A percentile compares a stretch with the other conserved stretches of the same genome.
Conservation (phyloP, 2,113 vertebrate species). For the Clinocottus analis region DNA sequence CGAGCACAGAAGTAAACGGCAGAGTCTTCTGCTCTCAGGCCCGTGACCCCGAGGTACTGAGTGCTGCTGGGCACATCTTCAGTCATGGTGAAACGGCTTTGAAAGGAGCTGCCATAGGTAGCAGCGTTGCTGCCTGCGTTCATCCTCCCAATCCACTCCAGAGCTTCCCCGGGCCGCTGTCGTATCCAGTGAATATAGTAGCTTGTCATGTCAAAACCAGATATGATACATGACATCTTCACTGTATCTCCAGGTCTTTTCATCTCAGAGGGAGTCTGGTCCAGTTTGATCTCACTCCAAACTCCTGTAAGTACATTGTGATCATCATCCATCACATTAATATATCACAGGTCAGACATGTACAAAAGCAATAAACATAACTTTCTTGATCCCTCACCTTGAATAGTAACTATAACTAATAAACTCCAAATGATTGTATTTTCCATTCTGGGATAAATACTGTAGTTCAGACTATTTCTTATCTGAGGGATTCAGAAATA, state of each 20-base stretch:
- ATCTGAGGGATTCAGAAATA: neutral
- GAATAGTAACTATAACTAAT: neutral
- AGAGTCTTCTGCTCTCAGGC: neutral
- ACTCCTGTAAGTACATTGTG: slow-evolving; percentile 7
- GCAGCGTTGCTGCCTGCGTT: neutral
- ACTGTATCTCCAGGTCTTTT: slow-evolving; percentile 38
- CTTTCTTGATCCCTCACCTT: neutral
- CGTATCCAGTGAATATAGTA: slow-evolving; percentile 29
- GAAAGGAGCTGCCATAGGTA: neutral
- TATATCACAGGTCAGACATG: no score
- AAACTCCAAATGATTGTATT: neutral
- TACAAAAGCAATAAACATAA: no score
- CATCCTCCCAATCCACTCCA: slow-evolving; percentile 51
- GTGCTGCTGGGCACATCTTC: slow-evolving; percentile 45
- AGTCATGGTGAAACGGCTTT: slow-evolving; percentile 40
- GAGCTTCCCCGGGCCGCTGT: slow-evolving; percentile 37
- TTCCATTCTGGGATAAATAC: neutral
- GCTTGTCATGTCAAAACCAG: neutral
- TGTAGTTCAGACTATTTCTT: neutral
- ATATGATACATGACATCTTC: slow-evolving; percentile 30
- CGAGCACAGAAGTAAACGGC: neutral
- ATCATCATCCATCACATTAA: no score
- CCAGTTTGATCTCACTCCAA: slow-evolving; percentile 1
- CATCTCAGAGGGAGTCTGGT: slow-evolving; percentile 13
- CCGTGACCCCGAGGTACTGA: neutral